Conservation (phyloP, 2,888 invertebrate genomes). For the Ganaspis brasiliensis region DNA sequence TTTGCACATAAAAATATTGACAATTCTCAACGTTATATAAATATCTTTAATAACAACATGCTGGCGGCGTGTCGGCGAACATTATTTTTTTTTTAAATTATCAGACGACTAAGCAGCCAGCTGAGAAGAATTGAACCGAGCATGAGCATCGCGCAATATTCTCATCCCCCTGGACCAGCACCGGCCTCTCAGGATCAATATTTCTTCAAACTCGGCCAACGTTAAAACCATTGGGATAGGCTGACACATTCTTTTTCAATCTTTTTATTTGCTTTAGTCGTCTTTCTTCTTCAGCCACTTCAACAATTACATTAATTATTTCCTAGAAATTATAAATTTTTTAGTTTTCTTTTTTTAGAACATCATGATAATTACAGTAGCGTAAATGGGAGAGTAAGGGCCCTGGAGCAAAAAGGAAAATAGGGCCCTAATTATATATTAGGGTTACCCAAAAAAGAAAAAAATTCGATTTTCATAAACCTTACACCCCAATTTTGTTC, state of each 20-base stretch:
- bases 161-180: slow-evolving; percentile 47
- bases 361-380: too few relatives aligned
- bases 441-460: too few relatives aligned
- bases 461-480: too few relatives aligned
- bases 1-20: slow-evolving; percentile 71
- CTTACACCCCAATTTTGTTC: too few relatives aligned
- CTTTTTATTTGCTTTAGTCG: too few relatives aligned
- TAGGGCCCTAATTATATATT: too few relatives aligned
- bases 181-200: slow-evolving; percentile 46
- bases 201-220: slow-evolving; percentile 41
- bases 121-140: slow-evolving; percentile 48
- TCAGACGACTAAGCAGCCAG: slow-evolving; percentile 42
- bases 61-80: slow-evolving; percentile 71
- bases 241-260: background rate
- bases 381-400: too few relatives aligned
- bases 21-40: slow-evolving; percentile 72
- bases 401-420: too few relatives aligned
- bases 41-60: slow-evolving; percentile 73
- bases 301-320: too few relatives aligned
- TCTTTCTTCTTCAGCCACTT: too few relatives aligned
- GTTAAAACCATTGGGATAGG: slow-evolving; percentile 13
- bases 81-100: slow-evolving; percentile 62
- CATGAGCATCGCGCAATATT: slow-evolving; percentile 47
- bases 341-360: too few relatives aligned
- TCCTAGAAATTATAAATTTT: too few relatives aligned